Evolutionary conservation across 2,888 invertebrate species (phyloP), one percentile per base, ranked within the genome.

Genomic region (Meiosimyza platycephala): DNA sequence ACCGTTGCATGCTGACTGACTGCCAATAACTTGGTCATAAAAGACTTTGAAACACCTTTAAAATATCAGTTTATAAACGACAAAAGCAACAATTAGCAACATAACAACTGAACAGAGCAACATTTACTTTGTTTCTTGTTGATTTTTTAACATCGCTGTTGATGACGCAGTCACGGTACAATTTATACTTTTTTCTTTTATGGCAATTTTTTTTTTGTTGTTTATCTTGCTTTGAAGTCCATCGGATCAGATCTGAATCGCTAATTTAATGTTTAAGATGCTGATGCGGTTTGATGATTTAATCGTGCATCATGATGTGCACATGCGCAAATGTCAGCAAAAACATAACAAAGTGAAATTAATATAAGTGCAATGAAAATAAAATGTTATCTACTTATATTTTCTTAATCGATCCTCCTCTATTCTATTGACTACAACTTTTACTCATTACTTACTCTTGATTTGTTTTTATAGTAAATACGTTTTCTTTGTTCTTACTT

Each of bases 221-320:
- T 60, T 66, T 73, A 71, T 75, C 72, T 74, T 76, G 75, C 69
- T 75, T 70, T 71, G 81, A 81, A 80, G 28, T 81, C 70, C 40
- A 52, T 66, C 54, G 54, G 66, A 54, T n/a, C 54, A 18, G n/a
- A 18, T 54, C n/a, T 54, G n/a, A 5, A 7, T 16, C n/a, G n/a
- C 54, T 18, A 9, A 7, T 62, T 33, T n/a, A n/a, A 16, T 62
- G 4, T 62, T 16, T 55, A 50, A 15, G 66, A n/a, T 6, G 66
- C 28, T 66, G 57, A 11, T 57, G 57, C 57, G 12, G 63, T 13
- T 47, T 9, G 63, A 63, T 63, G 63, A 63, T 63, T 63, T 63
- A 63, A 63, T 63, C 63, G 48, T 63, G n/a, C 63, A 16, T n/a
- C 28, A 4, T 6, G n/a, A 4, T 6, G n/a, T 57, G 40, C 62